A percentile compares a stretch with the other conserved stretches of the same genome.
Evolutionary conservation across 2,888 invertebrate genomes (phyloP).

Genomic region (Zaprionus obscuricornis): DNA sequence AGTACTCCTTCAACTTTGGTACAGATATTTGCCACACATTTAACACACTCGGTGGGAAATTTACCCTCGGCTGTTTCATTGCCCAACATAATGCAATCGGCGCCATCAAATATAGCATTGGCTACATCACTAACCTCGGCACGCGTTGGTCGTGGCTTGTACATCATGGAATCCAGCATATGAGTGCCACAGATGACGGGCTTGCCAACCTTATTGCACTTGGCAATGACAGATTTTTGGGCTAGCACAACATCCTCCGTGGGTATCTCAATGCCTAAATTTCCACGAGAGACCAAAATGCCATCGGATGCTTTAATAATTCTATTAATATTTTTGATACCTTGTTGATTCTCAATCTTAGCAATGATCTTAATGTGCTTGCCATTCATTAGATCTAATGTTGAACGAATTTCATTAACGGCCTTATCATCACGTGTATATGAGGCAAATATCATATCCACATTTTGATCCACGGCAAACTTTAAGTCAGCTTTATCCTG

Average conservation of each 20-base stretch:
- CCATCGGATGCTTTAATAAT: conserved; percentile 97
- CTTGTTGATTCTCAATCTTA: conserved; percentile 99
- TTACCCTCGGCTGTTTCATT: conserved; percentile 99
- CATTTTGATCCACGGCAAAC: conserved; percentile 94
- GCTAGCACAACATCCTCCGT: conserved; percentile 98
- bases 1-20: conserved; percentile 98
- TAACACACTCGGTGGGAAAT: conserved; percentile 95
- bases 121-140: conserved; percentile 99
- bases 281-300: conserved; percentile 99
- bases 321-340: conserved; percentile 95
- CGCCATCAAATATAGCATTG: conserved; percentile 98
- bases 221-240: conserved; percentile 98
- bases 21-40: conserved; percentile 95
- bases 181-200: conserved; percentile 99
- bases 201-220: conserved; percentile 97
- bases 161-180: conserved; percentile 99
- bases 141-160: conserved; percentile 96
- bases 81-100: conserved; percentile 99
- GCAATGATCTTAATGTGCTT: conserved; percentile 97
- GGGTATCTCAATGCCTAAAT: conserved; percentile 98
- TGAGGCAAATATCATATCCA: conserved; percentile 97
- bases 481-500: conserved; percentile 95
- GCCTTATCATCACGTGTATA: conserved; percentile 96
- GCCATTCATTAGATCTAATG: conserved; percentile 94
- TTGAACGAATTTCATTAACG: conserved; percentile 90